Percentiles rank a stretch among this genome's conserved stretches.
Conservation (phyloP, 2,797 vertebrate species). For the Sebastes jordani region DNA sequence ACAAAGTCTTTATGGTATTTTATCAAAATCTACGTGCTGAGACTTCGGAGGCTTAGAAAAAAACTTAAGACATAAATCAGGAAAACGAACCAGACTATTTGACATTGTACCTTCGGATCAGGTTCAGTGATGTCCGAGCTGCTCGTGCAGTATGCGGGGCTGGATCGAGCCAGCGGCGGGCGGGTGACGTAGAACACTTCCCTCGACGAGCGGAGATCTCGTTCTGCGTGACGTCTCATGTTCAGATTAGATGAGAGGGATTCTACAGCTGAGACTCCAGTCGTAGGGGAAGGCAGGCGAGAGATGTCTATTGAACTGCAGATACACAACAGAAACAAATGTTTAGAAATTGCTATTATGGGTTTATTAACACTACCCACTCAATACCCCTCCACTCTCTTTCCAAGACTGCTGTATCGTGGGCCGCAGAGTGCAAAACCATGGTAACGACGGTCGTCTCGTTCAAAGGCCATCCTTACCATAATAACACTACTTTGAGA, state of each 20-base stretch:
- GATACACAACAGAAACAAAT: slow-evolving; percentile 8
- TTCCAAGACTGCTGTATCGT: too few species aligned
- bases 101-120: slow-evolving; percentile 85
- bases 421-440: too few species aligned
- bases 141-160: slow-evolving; percentile 96
- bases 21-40: neutral
- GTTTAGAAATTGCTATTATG: neutral
- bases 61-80: neutral
- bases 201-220: slow-evolving; percentile 87
- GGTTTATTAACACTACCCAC: neutral
- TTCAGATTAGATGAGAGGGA: slow-evolving; percentile 82
- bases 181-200: slow-evolving; percentile 95
- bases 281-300: slow-evolving; percentile 91
- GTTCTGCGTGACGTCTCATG: slow-evolving; percentile 81
- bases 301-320: slow-evolving; percentile 93
- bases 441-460: too few species aligned
- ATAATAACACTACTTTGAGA: too few species aligned
- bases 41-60: too few species aligned
- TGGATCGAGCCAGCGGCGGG: slow-evolving; percentile 92
- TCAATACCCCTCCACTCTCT: too few species aligned
- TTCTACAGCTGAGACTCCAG: slow-evolving; percentile 80
- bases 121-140: slow-evolving; percentile 98
- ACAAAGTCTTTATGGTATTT: neutral
- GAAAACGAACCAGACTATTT: neutral
- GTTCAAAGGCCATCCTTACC: too few species aligned